Evolutionary conservation across 1,140 invertebrate species (phyloP).

Genomic region (Popillia japonica): DNA sequence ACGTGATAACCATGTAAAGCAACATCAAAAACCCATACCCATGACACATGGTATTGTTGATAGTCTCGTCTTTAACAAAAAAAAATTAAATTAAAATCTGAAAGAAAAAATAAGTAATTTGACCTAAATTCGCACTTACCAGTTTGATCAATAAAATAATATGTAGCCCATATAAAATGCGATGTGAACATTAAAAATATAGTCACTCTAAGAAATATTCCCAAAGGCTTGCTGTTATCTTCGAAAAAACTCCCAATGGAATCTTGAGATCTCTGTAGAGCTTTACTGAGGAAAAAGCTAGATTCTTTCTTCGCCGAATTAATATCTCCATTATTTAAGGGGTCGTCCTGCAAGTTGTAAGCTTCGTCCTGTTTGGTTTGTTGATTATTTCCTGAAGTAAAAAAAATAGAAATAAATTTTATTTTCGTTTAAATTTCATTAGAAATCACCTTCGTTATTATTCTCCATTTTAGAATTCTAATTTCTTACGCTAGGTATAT

Average conservation of each 20-base stretch:
- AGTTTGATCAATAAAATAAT: slow-evolving; percentile 47
- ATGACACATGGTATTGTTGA: slow-evolving; percentile 65
- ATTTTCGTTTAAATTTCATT: no score
- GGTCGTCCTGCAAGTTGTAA: background rate
- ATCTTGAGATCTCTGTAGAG: background rate
- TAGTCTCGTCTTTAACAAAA: slow-evolving; percentile 51
- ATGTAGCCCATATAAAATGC: slow-evolving; percentile 50
- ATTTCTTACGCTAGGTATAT: no score
- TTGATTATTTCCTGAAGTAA: background rate
- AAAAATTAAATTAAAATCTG: slow-evolving; percentile 37
- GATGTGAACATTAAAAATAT: background rate
- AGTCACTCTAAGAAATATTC: background rate
- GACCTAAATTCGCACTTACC: slow-evolving; percentile 46
- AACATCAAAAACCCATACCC: slow-evolving; percentile 80
- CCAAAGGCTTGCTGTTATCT: background rate
- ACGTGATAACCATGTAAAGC: slow-evolving; percentile 69
- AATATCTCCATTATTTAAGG: background rate
- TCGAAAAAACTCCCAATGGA: background rate
- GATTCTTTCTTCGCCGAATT: background rate
- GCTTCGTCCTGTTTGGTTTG: background rate
- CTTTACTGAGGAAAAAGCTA: slow-evolving; percentile 9
- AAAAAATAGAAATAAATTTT: background rate
- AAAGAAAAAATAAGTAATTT: background rate
- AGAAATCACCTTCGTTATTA: no score
- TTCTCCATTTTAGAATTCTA: no score